Percentiles rank a stretch among this genome's conserved stretches.
Evolutionary conservation across 2,797 vertebrate genomes (phyloP).

Genomic region (Acanthopagrus latus): DNA sequence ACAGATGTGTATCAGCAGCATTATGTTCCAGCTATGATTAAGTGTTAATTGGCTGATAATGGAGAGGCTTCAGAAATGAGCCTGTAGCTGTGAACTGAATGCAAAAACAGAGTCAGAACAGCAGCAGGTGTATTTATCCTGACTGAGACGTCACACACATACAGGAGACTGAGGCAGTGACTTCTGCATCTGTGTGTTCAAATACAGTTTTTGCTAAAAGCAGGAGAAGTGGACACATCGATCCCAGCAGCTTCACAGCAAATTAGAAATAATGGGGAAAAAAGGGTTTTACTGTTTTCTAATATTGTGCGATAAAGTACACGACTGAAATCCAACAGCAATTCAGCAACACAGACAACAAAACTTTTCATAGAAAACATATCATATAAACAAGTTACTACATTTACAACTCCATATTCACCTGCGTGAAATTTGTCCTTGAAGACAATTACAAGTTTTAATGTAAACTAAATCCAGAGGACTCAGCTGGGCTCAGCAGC

Average conservation of each 20-base stretch:
- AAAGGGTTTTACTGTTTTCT: too few relatives aligned
- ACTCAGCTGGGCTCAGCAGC: background rate
- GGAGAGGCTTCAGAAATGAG: conserved; percentile 7
- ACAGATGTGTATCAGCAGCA: conserved; percentile 44
- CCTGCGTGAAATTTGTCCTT: too few relatives aligned
- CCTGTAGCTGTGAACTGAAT: background rate
- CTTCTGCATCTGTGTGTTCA: background rate
- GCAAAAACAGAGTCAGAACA: background rate
- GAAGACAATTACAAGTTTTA: too few relatives aligned
- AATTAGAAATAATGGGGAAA: background rate
- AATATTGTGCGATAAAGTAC: too few relatives aligned
- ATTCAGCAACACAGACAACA: too few relatives aligned
- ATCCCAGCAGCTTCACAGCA: background rate
- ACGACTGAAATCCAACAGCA: too few relatives aligned
- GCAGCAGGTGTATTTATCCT: too few relatives aligned
- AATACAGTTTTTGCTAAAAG: background rate
- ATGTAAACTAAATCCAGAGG: background rate
- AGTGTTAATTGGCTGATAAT: conserved; percentile 39
- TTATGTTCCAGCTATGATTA: conserved; percentile 40
- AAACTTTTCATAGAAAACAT: too few relatives aligned
- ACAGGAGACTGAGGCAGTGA: background rate
- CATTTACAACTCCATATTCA: too few relatives aligned
- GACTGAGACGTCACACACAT: too few relatives aligned
- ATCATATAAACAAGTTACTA: too few relatives aligned
- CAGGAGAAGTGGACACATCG: background rate